Conservation (phyloP, 2,797 vertebrate species). For the Gouania willdenowi region DNA sequence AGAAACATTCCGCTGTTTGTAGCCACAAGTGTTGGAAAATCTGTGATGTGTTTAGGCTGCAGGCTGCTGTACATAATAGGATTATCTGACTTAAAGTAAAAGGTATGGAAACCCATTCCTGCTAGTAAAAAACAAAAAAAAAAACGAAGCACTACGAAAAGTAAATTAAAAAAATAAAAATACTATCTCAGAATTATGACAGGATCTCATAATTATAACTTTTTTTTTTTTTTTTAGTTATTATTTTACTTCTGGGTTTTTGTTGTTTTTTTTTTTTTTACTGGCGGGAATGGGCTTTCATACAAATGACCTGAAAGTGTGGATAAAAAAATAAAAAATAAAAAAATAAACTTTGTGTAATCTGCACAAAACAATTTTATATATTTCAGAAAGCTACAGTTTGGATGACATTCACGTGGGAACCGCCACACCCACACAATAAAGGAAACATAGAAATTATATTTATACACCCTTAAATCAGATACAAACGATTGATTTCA, state of each 20-base stretch:
- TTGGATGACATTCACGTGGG: slow-evolving; percentile 16
- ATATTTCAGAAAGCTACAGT: slow-evolving; percentile 40
- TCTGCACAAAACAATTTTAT: slow-evolving; percentile 39
- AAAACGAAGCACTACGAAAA: too few species aligned
- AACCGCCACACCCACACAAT: slow-evolving; percentile 6
- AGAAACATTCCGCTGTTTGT: slow-evolving; percentile 60
- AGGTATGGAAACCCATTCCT: too few species aligned
- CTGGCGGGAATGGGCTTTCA: too few species aligned
- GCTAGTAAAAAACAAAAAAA: slow-evolving; percentile 8
- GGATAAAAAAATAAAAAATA: slow-evolving; percentile 2
- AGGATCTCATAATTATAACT: too few species aligned
- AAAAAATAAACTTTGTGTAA: slow-evolving; percentile 37
- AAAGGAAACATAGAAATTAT: slow-evolving; percentile 14
- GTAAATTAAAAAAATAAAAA: too few species aligned
- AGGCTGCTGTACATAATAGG: slow-evolving; percentile 56
- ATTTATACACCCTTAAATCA: slow-evolving; percentile 29
- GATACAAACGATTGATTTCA: too few species aligned
- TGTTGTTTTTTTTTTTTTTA: too few species aligned
- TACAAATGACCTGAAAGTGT: too few species aligned
- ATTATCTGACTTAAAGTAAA: slow-evolving; percentile 49
- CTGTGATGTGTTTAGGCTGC: slow-evolving; percentile 53
- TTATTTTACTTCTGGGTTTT: too few species aligned
- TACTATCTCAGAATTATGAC: too few species aligned
- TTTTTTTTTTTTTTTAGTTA: too few species aligned
- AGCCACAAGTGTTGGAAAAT: slow-evolving; percentile 68